Evolutionary conservation across 2,888 invertebrate genomes (phyloP).

Genomic region (Phrixothrix hirtus): DNA sequence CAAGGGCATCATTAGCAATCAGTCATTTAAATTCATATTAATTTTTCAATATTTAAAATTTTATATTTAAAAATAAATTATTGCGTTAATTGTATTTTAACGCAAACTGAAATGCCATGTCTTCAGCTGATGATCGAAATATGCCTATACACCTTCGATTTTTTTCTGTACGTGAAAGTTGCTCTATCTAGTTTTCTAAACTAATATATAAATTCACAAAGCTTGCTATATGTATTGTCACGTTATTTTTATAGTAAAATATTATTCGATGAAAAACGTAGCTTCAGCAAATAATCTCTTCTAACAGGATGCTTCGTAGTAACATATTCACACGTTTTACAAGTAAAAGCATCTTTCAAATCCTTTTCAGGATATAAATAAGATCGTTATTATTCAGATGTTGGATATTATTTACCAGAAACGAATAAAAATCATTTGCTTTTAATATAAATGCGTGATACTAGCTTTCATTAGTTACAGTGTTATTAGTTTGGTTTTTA

Average conservation of each 20-base stretch:
- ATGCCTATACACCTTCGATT: too few relatives aligned
- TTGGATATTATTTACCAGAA: background rate
- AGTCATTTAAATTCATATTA: too few relatives aligned
- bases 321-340: background rate
- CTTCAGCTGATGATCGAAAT: too few relatives aligned
- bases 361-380: background rate
- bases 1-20: too few relatives aligned
- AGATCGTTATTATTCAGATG: background rate
- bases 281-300: background rate
- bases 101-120: too few relatives aligned
- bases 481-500: background rate
- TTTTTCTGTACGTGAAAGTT: background rate
- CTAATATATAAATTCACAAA: background rate
- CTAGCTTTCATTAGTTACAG: too few relatives aligned
- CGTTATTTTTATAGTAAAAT: background rate
- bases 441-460: too few relatives aligned
- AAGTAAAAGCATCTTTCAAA: background rate
- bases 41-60: too few relatives aligned
- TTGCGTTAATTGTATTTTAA: too few relatives aligned
- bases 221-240: background rate
- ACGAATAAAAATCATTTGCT: too few relatives aligned
- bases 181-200: background rate
- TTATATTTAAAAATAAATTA: too few relatives aligned
- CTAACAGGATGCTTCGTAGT: background rate
- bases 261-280: background rate